Evolutionary conservation across 1,140 invertebrate genomes (phyloP).

Genomic region (Aphidius ervi): DNA sequence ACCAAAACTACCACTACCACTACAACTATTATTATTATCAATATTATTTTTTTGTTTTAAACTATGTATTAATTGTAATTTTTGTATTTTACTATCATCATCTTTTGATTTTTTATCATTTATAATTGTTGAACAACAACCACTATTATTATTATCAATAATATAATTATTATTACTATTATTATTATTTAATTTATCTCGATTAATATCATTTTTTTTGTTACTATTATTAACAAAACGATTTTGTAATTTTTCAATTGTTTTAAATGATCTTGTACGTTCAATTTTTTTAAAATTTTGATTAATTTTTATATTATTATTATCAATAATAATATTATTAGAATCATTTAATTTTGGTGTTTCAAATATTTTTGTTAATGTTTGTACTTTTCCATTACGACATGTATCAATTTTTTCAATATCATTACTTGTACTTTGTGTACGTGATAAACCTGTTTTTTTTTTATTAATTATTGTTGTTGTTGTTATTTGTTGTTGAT

Average conservation of each 20-base stretch:
- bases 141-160: not conserved
- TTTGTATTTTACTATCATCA: too few relatives aligned
- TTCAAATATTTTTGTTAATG: slow-evolving; percentile 49
- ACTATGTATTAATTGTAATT: not conserved
- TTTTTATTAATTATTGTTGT: slow-evolving; percentile 6
- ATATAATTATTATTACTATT: not conserved
- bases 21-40: slow-evolving; percentile 14
- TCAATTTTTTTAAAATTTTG: slow-evolving; percentile 42
- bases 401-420: slow-evolving; percentile 16
- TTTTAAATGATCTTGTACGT: slow-evolving; percentile 49
- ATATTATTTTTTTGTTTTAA: slow-evolving; percentile 15
- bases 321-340: not conserved
- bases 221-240: slow-evolving; percentile 28
- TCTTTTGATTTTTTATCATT: too few relatives aligned
- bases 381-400: slow-evolving; percentile 47
- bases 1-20: slow-evolving; percentile 29
- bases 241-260: slow-evolving; percentile 49
- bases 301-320: not conserved
- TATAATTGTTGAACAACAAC: not conserved
- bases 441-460: slow-evolving; percentile 19
- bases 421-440: slow-evolving; percentile 39
- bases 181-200: slow-evolving; percentile 2
- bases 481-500: slow-evolving; percentile 28
- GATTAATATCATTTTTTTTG: slow-evolving; percentile 6
- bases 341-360: slow-evolving; percentile 22